These are phyloP conservation scores for Tipula unca DNA, from an alignment of 2,888 invertebrate species.

Conservation along the genomic window DNA sequence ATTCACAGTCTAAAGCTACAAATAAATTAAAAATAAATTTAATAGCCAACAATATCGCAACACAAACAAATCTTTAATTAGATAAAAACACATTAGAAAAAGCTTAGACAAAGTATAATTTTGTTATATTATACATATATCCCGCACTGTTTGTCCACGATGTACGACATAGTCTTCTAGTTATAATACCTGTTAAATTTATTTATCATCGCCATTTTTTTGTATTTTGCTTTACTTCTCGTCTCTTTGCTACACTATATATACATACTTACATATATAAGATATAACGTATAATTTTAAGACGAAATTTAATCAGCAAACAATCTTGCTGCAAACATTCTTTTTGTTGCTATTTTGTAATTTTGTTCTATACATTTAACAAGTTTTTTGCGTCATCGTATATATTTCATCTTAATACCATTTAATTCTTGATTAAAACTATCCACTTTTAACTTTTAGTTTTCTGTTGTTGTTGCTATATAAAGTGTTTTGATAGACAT, in stretches of 20 bases:
- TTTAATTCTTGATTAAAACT: conserved; percentile 8
- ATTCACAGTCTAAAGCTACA: background rate
- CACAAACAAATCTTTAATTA: background rate
- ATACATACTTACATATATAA: background rate
- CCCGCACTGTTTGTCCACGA: background rate
- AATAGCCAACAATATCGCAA: background rate
- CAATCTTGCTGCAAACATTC: background rate
- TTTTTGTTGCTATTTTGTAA: background rate
- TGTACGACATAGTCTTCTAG: background rate
- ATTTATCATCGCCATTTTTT: background rate
- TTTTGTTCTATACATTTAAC: background rate
- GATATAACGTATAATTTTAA: background rate
- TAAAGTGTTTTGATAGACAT: background rate
- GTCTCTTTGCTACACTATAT: background rate
- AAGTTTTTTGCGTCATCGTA: background rate
- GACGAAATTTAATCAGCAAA: background rate
- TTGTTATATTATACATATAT: background rate
- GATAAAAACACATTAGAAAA: background rate
- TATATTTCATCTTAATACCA: background rate
- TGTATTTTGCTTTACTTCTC: background rate
- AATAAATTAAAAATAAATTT: background rate
- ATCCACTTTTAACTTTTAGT: background rate
- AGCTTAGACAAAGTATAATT: background rate
- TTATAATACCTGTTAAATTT: background rate
- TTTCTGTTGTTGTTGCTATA: background rate